Conservation (phyloP, 2,888 invertebrate genomes). For the Odontomyia ornata region DNA sequence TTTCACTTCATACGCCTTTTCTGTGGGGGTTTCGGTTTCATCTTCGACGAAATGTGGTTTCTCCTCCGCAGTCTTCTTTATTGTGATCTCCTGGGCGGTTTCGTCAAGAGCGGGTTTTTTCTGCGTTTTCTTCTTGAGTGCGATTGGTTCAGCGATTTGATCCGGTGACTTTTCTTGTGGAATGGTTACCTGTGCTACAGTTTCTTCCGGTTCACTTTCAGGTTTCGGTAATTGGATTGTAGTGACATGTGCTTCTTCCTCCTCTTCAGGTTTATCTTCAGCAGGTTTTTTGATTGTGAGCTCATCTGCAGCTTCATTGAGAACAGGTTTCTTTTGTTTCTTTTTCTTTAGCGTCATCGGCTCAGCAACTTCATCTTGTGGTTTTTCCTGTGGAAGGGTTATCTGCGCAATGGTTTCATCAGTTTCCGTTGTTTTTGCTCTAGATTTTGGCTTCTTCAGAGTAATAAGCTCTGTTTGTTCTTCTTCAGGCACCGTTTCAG, state of each 20-base stretch:
- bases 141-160: neutral
- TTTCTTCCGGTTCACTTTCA: slow-evolving; percentile 1
- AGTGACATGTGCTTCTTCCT: neutral
- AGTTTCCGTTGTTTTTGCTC: slow-evolving; percentile 50
- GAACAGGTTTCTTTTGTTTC: slow-evolving; percentile 56
- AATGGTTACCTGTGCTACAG: neutral
- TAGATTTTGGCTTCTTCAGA: slow-evolving; percentile 53
- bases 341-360: slow-evolving; percentile 54
- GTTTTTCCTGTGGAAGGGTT: slow-evolving; percentile 22
- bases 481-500: slow-evolving; percentile 50
- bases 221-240: neutral
- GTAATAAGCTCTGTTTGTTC: slow-evolving; percentile 56
- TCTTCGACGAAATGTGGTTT: no score
- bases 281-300: slow-evolving; percentile 55
- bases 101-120: slow-evolving; percentile 35
- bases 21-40: no score
- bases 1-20: no score
- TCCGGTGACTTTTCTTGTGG: neutral
- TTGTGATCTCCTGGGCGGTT: slow-evolving; percentile 53
- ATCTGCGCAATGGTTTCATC: slow-evolving; percentile 4
- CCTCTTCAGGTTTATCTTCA: neutral
- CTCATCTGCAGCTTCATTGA: slow-evolving; percentile 56
- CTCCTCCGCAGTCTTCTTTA: no score
- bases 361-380: slow-evolving; percentile 54
- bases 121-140: neutral